phyloP scores from a whole-genome alignment of 2,797 vertebrate genomes.

The Graptemys geographica region DNA sequence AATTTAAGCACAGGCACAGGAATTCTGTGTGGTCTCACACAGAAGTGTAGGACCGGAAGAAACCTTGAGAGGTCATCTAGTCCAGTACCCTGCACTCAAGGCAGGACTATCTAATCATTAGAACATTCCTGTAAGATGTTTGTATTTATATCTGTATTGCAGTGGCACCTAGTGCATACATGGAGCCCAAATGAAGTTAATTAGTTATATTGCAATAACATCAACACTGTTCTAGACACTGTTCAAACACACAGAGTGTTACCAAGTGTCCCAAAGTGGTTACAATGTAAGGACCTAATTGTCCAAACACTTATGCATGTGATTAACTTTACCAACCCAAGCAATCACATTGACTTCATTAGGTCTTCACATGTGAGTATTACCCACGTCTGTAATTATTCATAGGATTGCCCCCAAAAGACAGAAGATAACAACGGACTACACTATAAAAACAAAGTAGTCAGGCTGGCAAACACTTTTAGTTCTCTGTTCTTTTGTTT shows the following conservation, averaged over 20 bases:
- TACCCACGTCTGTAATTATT: background rate
- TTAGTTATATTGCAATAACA: conserved; percentile 60
- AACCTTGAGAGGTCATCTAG: background rate
- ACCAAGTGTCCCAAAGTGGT: background rate
- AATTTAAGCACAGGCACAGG: conserved; percentile 42
- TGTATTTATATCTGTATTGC: background rate
- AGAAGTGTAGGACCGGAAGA: background rate
- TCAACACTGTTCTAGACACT: conserved; percentile 24
- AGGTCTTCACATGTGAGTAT: too few relatives aligned
- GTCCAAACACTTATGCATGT: conserved; percentile 61
- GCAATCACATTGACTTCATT: background rate
- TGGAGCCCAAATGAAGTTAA: conserved; percentile 62
- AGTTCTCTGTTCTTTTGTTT: accelerated
- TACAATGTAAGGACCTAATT: conserved; percentile 16
- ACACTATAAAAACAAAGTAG: background rate
- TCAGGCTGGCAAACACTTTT: background rate
- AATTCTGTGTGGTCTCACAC: background rate
- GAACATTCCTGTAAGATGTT: background rate
- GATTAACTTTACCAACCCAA: conserved; percentile 32
- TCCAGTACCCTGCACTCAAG: background rate
- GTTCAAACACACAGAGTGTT: conserved; percentile 57
- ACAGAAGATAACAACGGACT: background rate
- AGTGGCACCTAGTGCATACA: background rate
- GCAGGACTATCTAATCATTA: background rate
- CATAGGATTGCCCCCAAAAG: conserved; percentile 20